Evolutionary conservation across 1,140 invertebrate genomes (phyloP).

Genomic region (Trinorchestia longiramus): DNA sequence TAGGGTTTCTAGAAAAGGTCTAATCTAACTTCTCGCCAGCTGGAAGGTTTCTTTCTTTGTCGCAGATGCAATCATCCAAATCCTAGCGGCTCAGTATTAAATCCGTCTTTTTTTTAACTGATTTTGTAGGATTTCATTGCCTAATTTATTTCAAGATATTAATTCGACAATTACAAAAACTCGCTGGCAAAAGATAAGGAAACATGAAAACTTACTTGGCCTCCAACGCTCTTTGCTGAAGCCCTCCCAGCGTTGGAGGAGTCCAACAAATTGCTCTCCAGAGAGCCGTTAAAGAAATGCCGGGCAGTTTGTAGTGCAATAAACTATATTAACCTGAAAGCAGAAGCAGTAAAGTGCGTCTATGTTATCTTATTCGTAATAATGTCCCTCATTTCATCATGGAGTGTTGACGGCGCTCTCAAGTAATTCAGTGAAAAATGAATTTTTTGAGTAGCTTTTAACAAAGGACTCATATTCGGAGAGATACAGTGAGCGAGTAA

Average conservation of each 20-base stretch:
- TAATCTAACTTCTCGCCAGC: background rate
- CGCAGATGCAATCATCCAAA: background rate
- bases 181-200: background rate
- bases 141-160: background rate
- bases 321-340: conserved; percentile 30
- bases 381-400: background rate
- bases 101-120: background rate
- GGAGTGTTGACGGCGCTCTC: background rate
- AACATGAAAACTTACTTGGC: background rate
- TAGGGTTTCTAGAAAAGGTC: background rate
- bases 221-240: background rate
- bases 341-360: background rate
- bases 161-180: background rate
- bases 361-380: background rate
- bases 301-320: background rate
- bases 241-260: background rate
- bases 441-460: background rate
- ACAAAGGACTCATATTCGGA: background rate
- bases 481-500: background rate
- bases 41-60: background rate
- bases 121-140: background rate
- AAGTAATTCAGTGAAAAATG: background rate
- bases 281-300: conserved; percentile 3
- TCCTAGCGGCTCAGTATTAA: background rate
- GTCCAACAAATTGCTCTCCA: conserved; percentile 12